Base-by-base conservation (phyloP, 2,113 vertebrate genomes). In the Syngnathoides biaculeatus region DNA sequence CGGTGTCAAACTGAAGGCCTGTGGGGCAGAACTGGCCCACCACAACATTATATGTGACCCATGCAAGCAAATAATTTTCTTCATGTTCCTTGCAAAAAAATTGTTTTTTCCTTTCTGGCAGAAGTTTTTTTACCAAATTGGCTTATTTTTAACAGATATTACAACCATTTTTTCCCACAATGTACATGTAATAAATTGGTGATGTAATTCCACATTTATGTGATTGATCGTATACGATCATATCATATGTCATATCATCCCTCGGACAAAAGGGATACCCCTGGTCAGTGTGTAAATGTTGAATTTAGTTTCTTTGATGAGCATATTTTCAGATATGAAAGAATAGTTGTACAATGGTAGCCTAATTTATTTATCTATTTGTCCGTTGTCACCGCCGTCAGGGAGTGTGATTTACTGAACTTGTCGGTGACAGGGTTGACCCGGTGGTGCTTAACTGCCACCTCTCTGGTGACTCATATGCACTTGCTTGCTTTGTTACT, bases 381-480 rank as follows among this genome's bases (percentile, higher is more conserved):
- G 39, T 19, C 30, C 12, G 35, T 71, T 75, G 68, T 47, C 26
- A 65, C 64, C 62, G 61, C 58, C 76, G 67, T 71, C 60, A 69
- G 64, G 30, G 42, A 52, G 17, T 73, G 14, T 43, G 55, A 66
- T 60, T 50, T 52, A 42, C 62, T 42, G 60, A 27, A 48, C 17
- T 8, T 48, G 65, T 48, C 58, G 38, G 65, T 40, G 65, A 61
- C 55, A 55, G 61, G 12, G 47, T 48, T 77, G 65, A 72, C 68
- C 61, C 53, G 61, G 27, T 58, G 65, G 64, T 38, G 14, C 65
- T 70, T 56, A 68, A 50, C 35, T 50, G 69, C 30, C 47, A 43
- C 55, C 17, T 45, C 47, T 79, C 68, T 26, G 6, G 69, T 73
- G 60, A 72, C 73, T 64, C 22, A 6, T 20, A 40, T 19, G 35